These are phyloP conservation scores for Phyllotreta striolata DNA, from an alignment of 2,888 invertebrate species.

Conservation along the genomic window DNA sequence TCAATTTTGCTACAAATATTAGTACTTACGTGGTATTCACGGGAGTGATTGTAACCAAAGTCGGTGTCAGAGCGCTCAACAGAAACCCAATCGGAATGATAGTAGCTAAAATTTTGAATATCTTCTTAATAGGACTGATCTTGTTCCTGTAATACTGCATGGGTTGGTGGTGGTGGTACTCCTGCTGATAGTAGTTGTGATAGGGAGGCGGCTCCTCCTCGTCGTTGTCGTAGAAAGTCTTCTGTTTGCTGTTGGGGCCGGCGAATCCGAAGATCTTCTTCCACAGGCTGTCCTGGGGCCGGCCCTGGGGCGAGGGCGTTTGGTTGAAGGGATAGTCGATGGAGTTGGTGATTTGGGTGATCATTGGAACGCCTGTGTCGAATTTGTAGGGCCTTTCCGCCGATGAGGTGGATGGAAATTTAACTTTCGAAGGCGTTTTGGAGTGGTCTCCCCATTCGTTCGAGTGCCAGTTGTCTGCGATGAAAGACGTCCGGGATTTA, in stretches of 20 bases:
- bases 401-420: conserved; percentile 18
- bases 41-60: conserved; percentile 67
- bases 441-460: conserved; percentile 21
- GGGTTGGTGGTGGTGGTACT: conserved; percentile 18
- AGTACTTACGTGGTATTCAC: conserved; percentile 56
- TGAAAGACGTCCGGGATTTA: not conserved
- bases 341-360: not conserved
- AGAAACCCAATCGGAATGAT: conserved; percentile 76
- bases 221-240: conserved; percentile 43
- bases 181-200: conserved; percentile 22
- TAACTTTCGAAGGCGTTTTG: conserved; percentile 13
- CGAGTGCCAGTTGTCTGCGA: conserved; percentile 18
- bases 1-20: conserved; percentile 1
- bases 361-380: not conserved
- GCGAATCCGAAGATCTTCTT: conserved; percentile 29
- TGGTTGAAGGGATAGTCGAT: conserved; percentile 6
- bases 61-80: conserved; percentile 75
- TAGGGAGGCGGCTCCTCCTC: conserved; percentile 43
- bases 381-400: conserved; percentile 13
- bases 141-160: conserved; percentile 14
- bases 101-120: conserved; percentile 72
- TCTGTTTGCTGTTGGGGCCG: conserved; percentile 34
- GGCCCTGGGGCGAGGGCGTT: not conserved
- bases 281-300: conserved; percentile 30
- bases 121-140: conserved; percentile 67